Evolutionary conservation across 2,113 vertebrate species (phyloP).

Genomic region (Pungitius pungitius): DNA sequence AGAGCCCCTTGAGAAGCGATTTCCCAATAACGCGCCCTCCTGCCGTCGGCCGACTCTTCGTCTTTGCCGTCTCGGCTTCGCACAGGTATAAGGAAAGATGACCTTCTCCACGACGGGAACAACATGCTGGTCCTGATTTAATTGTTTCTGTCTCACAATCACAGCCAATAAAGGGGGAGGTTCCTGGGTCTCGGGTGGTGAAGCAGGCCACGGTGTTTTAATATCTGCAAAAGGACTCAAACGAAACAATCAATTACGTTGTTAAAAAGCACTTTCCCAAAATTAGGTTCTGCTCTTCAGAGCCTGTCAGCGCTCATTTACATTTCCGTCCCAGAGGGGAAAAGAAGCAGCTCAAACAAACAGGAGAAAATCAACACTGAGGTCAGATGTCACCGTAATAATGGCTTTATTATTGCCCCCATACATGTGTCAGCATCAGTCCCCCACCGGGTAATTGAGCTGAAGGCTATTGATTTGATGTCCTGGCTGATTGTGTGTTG

Average conservation of each 20-base stretch:
- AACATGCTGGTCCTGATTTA: conserved; percentile 14
- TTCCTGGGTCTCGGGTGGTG: background rate
- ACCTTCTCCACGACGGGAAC: conserved; percentile 25
- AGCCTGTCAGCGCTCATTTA: conserved; percentile 35
- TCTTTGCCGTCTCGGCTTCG: conserved; percentile 25
- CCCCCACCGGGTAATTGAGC: conserved; percentile 41
- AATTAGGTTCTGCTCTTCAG: conserved; percentile 43
- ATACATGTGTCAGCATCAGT: conserved; percentile 43
- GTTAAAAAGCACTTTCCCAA: conserved; percentile 25
- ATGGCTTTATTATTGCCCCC: conserved; percentile 49
- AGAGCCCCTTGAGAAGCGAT: conserved; percentile 30
- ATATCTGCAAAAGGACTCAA: conserved; percentile 19
- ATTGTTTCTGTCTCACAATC: background rate
- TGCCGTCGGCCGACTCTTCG: conserved; percentile 19
- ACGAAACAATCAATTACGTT: conserved; percentile 53
- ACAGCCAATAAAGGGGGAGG: conserved; percentile 1
- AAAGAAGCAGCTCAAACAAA: conserved; percentile 7
- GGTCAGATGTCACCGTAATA: conserved; percentile 39
- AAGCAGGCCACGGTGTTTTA: background rate
- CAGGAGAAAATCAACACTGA: conserved; percentile 14
- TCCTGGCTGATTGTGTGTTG: conserved; percentile 47
- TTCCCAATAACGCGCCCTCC: conserved; percentile 32
- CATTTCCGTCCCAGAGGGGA: conserved; percentile 26
- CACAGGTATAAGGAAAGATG: conserved; percentile 16
- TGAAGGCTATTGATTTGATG: conserved; percentile 57